A percentile compares a stretch with the other conserved stretches of the same genome.
Conservation (phyloP, 2,113 vertebrate species). For the Beaufortia kweichowensis region DNA sequence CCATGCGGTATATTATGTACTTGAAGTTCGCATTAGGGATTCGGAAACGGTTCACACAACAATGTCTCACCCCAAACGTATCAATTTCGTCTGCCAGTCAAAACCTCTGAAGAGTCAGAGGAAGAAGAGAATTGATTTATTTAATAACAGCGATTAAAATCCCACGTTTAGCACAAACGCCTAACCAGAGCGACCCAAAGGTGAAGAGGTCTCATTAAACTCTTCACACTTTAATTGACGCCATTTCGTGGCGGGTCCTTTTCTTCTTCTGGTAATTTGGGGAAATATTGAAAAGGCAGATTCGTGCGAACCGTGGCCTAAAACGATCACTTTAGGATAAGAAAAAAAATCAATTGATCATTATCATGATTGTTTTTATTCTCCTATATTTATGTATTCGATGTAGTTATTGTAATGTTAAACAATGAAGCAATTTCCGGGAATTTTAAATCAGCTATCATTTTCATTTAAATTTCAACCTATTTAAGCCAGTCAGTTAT, state of each 20-base stretch:
- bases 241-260: conserved; percentile 67
- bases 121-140: conserved; percentile 77
- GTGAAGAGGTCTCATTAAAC: conserved; percentile 85
- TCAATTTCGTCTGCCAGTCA: conserved; percentile 78
- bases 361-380: neutral
- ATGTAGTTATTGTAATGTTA: neutral
- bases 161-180: conserved; percentile 69
- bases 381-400: neutral
- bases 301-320: neutral
- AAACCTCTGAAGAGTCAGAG: conserved; percentile 61
- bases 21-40: conserved; percentile 60
- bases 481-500: neutral
- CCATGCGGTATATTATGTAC: conserved; percentile 65
- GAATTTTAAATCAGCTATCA: neutral
- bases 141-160: conserved; percentile 85
- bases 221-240: conserved; percentile 83
- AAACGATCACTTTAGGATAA: neutral
- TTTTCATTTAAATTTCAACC: neutral
- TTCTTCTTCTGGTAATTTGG: conserved; percentile 71
- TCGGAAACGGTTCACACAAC: conserved; percentile 51
- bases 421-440: neutral
- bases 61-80: conserved; percentile 59
- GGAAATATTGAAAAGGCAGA: conserved; percentile 74
- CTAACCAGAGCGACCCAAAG: conserved; percentile 72
- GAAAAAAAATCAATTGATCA: neutral